Percentiles rank a stretch among this genome's conserved stretches.
Conservation (phyloP, 2,888 invertebrate genomes). For the Molanna angustata region DNA sequence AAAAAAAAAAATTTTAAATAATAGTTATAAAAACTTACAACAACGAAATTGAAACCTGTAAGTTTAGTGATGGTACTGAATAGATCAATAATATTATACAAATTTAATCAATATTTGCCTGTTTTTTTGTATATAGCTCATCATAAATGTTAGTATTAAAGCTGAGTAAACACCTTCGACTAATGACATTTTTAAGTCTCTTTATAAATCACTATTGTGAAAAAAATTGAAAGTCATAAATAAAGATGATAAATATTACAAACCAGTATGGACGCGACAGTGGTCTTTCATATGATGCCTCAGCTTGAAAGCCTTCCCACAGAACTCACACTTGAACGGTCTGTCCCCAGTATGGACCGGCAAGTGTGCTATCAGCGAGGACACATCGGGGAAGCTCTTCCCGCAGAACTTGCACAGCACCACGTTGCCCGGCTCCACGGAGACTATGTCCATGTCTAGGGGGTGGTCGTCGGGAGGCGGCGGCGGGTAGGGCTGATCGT, state of each 20-base stretch:
- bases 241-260: slow-evolving; percentile 37
- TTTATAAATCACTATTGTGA: no score
- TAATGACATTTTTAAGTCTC: no score
- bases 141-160: no score
- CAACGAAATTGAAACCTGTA: no score
- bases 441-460: slow-evolving; percentile 55
- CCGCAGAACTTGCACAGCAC: slow-evolving; percentile 91
- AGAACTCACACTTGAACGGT: slow-evolving; percentile 91
- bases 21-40: no score
- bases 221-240: neutral
- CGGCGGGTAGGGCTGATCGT: slow-evolving; percentile 36
- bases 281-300: slow-evolving; percentile 94
- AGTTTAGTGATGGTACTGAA: no score
- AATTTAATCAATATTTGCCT: no score
- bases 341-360: slow-evolving; percentile 88
- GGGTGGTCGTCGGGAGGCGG: slow-evolving; percentile 54
- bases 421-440: slow-evolving; percentile 69
- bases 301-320: slow-evolving; percentile 89
- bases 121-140: no score
- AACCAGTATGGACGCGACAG: slow-evolving; percentile 86
- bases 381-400: slow-evolving; percentile 88
- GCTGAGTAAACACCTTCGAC: no score
- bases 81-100: no score
- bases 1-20: no score
- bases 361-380: slow-evolving; percentile 81